Percentiles rank a stretch among this genome's conserved stretches.
These are phyloP conservation scores for Drosophila meridionalis DNA, from an alignment of 2,888 invertebrate genomes.

Conservation along the genomic window DNA sequence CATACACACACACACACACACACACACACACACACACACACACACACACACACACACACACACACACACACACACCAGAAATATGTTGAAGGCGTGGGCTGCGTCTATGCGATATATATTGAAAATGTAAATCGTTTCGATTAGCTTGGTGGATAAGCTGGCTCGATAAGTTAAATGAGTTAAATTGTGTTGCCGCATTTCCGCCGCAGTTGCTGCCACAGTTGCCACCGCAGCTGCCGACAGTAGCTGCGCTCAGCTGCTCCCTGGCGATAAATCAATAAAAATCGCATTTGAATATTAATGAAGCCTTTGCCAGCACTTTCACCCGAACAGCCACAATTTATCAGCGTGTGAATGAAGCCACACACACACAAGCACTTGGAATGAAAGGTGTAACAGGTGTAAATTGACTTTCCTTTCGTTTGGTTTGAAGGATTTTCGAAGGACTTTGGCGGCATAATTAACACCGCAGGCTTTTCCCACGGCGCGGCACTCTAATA, in stretches of 20 bases:
- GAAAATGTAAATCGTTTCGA: constrained; percentile 56
- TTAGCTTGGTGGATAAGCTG: constrained; percentile 23
- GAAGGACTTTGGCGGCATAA: constrained; percentile 66
- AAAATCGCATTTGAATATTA: constrained; percentile 67
- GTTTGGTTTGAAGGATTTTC: constrained; percentile 52
- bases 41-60: constrained; percentile 17
- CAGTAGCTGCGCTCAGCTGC: constrained; percentile 47
- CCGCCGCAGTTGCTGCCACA: constrained; percentile 37
- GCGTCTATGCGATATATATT: constrained; percentile 24
- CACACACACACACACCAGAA: constrained; percentile 13
- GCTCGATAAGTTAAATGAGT: constrained; percentile 27
- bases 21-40: constrained; percentile 18
- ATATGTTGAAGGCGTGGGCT: constrained; percentile 39
- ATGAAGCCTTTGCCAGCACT: constrained; percentile 71
- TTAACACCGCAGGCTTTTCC: constrained; percentile 80
- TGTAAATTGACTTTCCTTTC: constrained; percentile 71
- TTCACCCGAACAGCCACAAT: constrained; percentile 55
- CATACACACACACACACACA: constrained; percentile 11
- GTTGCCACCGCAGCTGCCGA: constrained; percentile 48
- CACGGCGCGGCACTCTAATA: constrained; percentile 75
- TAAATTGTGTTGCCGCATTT: constrained; percentile 54
- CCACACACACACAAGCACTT: constrained; percentile 67
- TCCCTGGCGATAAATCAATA: constrained; percentile 66
- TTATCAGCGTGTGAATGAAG: constrained; percentile 82
- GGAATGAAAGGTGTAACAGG: constrained; percentile 49